phyloP scores from a whole-genome alignment of 1,140 invertebrate genomes.

The Atta texana region DNA sequence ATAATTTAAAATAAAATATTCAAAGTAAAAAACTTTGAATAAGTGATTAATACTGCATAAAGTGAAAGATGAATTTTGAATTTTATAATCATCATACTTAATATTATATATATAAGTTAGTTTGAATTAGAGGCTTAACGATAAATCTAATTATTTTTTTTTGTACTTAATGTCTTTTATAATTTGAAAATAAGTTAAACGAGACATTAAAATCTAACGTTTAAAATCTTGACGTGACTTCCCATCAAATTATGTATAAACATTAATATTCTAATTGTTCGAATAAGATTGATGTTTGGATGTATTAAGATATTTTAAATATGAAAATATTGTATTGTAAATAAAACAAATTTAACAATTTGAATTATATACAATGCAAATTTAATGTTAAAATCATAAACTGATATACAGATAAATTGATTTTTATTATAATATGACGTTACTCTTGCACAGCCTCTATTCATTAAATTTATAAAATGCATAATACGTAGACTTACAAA shows the following conservation, averaged over 20 bases:
- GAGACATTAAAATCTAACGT: slow-evolving; percentile 28
- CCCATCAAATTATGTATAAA: not conserved
- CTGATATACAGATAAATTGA: slow-evolving; percentile 12
- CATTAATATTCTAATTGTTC: not conserved
- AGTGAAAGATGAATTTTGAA: slow-evolving; percentile 18
- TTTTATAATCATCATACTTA: slow-evolving; percentile 17
- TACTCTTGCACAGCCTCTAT: slow-evolving; percentile 41
- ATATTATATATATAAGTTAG: slow-evolving; percentile 24
- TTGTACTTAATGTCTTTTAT: slow-evolving; percentile 37
- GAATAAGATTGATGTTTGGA: slow-evolving; percentile 27
- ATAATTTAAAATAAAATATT: slow-evolving; percentile 33
- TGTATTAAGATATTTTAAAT: slow-evolving; percentile 41
- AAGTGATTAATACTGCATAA: not conserved
- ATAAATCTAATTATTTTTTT: not conserved
- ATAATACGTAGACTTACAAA: slow-evolving; percentile 39
- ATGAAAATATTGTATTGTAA: slow-evolving; percentile 60
- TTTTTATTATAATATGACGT: slow-evolving; percentile 25
- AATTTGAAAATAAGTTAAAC: slow-evolving; percentile 20
- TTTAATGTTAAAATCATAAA: slow-evolving; percentile 50
- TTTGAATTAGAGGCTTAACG: slow-evolving; percentile 24
- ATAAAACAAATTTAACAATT: slow-evolving; percentile 58
- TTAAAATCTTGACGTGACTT: not conserved
- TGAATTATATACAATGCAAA: slow-evolving; percentile 47
- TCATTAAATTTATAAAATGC: slow-evolving; percentile 44
- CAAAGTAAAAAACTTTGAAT: slow-evolving; percentile 54